These are phyloP conservation scores for Battus philenor DNA, from an alignment of 1,140 invertebrate species.

Conservation along the genomic window DNA sequence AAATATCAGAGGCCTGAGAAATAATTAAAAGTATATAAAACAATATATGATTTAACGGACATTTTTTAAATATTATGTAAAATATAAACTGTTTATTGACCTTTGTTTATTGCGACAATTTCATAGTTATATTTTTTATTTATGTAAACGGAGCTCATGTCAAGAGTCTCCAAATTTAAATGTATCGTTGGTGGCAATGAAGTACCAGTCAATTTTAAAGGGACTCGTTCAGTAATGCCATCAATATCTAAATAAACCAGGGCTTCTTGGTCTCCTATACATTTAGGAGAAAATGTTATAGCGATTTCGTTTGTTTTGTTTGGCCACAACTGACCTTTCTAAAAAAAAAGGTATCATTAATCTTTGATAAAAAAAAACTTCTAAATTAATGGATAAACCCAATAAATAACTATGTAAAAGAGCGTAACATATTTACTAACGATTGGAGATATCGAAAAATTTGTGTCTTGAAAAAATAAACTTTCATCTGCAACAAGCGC, in stretches of 20 bases:
- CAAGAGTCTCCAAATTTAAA: slow-evolving; percentile 58
- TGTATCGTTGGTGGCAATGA: slow-evolving; percentile 53
- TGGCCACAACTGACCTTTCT: slow-evolving; percentile 61
- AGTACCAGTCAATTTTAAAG: slow-evolving; percentile 47
- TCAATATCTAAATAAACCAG: slow-evolving; percentile 59
- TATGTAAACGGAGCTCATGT: slow-evolving; percentile 61
- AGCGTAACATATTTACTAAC: slow-evolving; percentile 32
- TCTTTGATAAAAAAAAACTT: background rate
- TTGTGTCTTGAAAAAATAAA: slow-evolving; percentile 45
- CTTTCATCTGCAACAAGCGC: slow-evolving; percentile 52
- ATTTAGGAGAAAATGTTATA: slow-evolving; percentile 56
- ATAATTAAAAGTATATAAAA: background rate
- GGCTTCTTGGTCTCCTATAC: slow-evolving; percentile 51
- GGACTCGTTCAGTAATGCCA: slow-evolving; percentile 42
- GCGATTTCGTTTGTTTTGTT: slow-evolving; percentile 56
- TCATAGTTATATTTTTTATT: slow-evolving; percentile 63
- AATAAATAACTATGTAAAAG: slow-evolving; percentile 1
- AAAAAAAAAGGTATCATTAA: slow-evolving; percentile 15
- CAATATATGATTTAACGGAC: background rate
- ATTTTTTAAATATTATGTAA: background rate
- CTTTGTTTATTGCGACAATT: slow-evolving; percentile 60
- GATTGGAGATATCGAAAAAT: slow-evolving; percentile 55
- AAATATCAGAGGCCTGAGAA: background rate
- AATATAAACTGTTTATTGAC: slow-evolving; percentile 21
- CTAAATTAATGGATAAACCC: background rate